Evolutionary conservation across 2,888 invertebrate genomes (phyloP), one percentile per base, ranked within the genome.

Genomic region (Heteromyza rotundicornis): DNA sequence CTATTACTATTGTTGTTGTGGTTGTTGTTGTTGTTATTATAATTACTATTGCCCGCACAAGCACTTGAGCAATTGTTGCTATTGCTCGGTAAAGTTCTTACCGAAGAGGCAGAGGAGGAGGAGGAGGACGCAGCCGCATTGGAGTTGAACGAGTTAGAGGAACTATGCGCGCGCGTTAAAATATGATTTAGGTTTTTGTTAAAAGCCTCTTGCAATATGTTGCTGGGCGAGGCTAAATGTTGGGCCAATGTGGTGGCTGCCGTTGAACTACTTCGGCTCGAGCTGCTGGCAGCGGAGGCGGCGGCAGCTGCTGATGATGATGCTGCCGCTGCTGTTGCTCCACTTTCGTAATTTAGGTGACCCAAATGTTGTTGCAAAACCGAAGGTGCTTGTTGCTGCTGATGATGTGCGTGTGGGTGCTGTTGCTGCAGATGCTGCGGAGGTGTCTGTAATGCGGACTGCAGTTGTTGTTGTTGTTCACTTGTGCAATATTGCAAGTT

Each of bases 291-390:
- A 22, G 17, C 12, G 12, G 44, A 22, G 55, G 23, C 17, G 19
- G 27, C 20, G 19, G 44, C 23, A 55, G 35, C 47, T 62, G 61
- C 27, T 55, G 49, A 50, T 60, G 70, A 65, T 70, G 59, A 7
- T 40, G 61, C 35, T 58, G 40, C 40, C 62, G 35, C 56, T 53
- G 70, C 68, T 69, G 72, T 66, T 66, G 74, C 68, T 72, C 73
- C 75, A 74, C 78, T 74, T 76, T 75, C 78, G 68, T 70, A 80
- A 79, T 79, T 77, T 68, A 79, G 78, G 74, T 81, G 81, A 76
- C 82, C 80, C 74, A 81, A 80, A 80, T 80, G 82, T 67, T 79
- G 79, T 72, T 79, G 78, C 74, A 79, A 76, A 68, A 80, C 80
- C 66, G 78, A 73, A 69, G 77, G 68, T 71, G 66, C 67, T 53